Evolutionary conservation across 2,113 vertebrate genomes (phyloP).

Genomic region (Psittacus erithacus): DNA sequence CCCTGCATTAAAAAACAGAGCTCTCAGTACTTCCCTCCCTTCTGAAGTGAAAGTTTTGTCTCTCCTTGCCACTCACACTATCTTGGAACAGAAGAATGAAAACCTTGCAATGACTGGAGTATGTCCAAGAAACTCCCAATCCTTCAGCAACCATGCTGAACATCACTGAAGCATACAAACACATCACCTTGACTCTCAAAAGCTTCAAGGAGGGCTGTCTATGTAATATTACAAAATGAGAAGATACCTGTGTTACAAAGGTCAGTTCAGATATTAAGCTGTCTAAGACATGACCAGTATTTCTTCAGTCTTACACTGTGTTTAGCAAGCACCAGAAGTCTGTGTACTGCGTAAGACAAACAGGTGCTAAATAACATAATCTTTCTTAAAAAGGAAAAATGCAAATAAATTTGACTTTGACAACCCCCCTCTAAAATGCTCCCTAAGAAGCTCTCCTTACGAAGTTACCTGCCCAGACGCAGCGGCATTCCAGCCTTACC

Average conservation of each 20-base stretch:
- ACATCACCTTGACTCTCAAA: neutral
- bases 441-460: neutral
- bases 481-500: neutral
- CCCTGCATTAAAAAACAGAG: neutral
- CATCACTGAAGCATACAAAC: neutral
- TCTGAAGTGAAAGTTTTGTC: neutral
- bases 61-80: neutral
- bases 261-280: too few relatives aligned
- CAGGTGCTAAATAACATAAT: neutral
- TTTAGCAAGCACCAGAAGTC: neutral
- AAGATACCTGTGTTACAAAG: neutral
- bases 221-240: fast-evolving
- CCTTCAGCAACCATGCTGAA: neutral
- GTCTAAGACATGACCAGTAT: neutral
- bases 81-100: neutral
- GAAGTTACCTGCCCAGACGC: neutral
- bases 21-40: neutral
- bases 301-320: neutral
- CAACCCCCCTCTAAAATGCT: neutral
- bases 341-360: neutral
- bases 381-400: neutral
- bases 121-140: neutral
- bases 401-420: neutral
- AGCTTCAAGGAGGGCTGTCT: neutral
- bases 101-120: neutral